phyloP scores from a whole-genome alignment of 2,888 invertebrate species.

The Cryptus viduatorius region DNA sequence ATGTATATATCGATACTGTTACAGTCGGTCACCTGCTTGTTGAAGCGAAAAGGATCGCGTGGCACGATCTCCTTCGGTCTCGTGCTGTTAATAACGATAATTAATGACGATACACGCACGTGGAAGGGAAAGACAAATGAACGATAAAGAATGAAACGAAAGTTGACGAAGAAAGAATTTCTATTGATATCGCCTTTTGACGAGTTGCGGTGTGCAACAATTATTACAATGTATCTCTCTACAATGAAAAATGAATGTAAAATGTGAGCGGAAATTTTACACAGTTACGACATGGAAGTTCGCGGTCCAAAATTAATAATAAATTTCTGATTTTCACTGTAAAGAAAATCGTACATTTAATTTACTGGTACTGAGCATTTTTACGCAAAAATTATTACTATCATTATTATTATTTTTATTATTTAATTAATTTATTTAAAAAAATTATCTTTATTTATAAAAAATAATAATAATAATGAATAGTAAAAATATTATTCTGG shows the following conservation, averaged over 20 bases:
- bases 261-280: too few relatives aligned
- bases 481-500: neutral
- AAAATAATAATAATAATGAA: neutral
- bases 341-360: too few relatives aligned
- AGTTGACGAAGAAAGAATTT: conserved; percentile 11
- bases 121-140: neutral
- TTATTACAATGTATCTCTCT: neutral
- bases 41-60: conserved; percentile 49
- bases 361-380: too few relatives aligned
- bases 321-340: too few relatives aligned
- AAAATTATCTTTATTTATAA: neutral
- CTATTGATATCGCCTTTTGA: neutral
- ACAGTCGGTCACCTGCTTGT: conserved; percentile 22
- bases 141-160: neutral
- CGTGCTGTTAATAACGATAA: conserved; percentile 59
- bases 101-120: conserved; percentile 42
- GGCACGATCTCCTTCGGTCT: conserved; percentile 39
- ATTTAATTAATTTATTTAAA: too few relatives aligned
- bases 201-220: neutral
- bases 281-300: too few relatives aligned
- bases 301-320: too few relatives aligned
- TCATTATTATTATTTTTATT: too few relatives aligned
- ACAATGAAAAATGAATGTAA: neutral
- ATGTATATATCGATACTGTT: conserved; percentile 34
- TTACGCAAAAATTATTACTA: too few relatives aligned